Evolutionary conservation across 2,797 vertebrate genomes (phyloP).

Genomic region (Sylvilagus floridanus): DNA sequence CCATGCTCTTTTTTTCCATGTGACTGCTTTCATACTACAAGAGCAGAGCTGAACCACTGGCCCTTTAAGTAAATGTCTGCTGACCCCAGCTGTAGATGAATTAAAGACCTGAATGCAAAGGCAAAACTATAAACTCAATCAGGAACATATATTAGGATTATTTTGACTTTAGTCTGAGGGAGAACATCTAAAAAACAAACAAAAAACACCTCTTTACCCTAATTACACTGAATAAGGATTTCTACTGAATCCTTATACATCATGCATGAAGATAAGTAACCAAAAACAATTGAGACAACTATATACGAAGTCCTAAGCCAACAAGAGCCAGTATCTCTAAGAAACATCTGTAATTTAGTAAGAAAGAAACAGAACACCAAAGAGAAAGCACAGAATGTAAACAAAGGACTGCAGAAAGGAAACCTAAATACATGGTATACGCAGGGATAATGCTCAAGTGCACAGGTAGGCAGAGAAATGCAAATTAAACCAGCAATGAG

Average conservation of each 20-base stretch:
- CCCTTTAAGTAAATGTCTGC: constrained; percentile 29
- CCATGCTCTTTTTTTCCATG: not conserved
- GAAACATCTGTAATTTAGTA: not conserved
- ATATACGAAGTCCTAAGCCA: constrained; percentile 24
- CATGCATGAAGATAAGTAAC: not conserved
- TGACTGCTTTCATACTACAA: not conserved
- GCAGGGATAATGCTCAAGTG: not conserved
- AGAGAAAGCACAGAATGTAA: constrained; percentile 32
- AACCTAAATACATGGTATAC: not conserved
- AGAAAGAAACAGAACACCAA: not conserved
- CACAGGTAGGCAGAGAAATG: not conserved
- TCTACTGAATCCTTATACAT: not conserved
- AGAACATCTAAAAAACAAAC: not conserved
- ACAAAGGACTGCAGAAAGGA: not conserved
- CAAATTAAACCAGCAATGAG: constrained; percentile 40
- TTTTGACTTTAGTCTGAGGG: not conserved
- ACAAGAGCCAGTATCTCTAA: not conserved
- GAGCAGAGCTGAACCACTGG: not conserved
- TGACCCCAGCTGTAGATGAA: constrained; percentile 2
- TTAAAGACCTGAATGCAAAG: not conserved
- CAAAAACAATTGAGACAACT: not conserved
- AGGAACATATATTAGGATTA: constrained; percentile 30
- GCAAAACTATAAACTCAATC: constrained; percentile 3
- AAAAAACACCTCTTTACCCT: constrained; percentile 21
- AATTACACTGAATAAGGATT: not conserved